Evolutionary conservation across 2,797 vertebrate genomes (phyloP), one percentile per base, ranked within the genome.

Genomic region (Geotrypetes seraphini): DNA sequence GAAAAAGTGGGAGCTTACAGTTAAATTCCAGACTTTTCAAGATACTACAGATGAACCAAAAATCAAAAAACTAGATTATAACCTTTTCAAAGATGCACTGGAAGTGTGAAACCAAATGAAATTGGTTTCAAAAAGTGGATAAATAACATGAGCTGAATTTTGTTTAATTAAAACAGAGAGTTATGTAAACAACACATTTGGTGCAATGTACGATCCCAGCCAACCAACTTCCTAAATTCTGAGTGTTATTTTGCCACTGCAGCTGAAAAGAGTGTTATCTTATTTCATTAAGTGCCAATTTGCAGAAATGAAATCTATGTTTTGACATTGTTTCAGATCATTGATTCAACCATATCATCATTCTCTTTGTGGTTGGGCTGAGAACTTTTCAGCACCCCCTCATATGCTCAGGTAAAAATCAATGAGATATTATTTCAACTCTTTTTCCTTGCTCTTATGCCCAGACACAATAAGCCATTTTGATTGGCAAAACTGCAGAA

Each of bases 391-490:
- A n/a, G n/a, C n/a, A n/a, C n/a, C n/a, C n/a, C n/a, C n/a, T n/a
- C n/a, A n/a, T n/a, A 54, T 36, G 31, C 41, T 53, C 39, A 31
- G n/a, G 40, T 53, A 59, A 65, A 75, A 73, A 75, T 68, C 71
- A 31, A 74, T 75, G 55, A 32, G 60, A 47, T 49, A 47, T 69
- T 73, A 70, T 73, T 68, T 51, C 51, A n/a, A 62, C 66, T n/a
- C n/a, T 63, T 57, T 41, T 46, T 42, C 55, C 54, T n/a, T 53
- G 7, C 25, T 62, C 32, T 41, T 57, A 6, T 28, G 22, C 28
- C n/a, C 38, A 38, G 36, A 37, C 41, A 21, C 53, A 64, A 60
- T 75, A 73, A 65, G 57, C 73, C 61, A 66, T 63, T 43, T 31
- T 56, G 63, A 68, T 52, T 45, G 28, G 30, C 35, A 50, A 36